Percentiles rank a stretch among this genome's conserved stretches.
Evolutionary conservation across 2,888 invertebrate genomes (phyloP).

Genomic region (Gasteruption jaculator): DNA sequence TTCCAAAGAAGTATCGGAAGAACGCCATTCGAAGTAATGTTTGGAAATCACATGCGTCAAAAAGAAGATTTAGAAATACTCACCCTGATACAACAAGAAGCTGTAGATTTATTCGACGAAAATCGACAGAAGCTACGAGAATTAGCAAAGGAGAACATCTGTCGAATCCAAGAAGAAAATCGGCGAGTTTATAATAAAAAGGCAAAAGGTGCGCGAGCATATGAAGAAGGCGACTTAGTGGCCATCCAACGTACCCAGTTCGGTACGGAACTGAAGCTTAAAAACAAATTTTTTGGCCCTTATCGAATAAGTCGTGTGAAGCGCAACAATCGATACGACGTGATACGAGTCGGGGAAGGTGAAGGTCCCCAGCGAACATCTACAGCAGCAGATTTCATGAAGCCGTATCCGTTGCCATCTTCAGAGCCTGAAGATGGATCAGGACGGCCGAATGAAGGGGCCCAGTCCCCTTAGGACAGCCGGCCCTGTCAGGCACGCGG

Average conservation of each 20-base stretch:
- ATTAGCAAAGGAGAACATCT: conserved; percentile 21
- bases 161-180: conserved; percentile 25
- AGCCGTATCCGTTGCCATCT: no score
- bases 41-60: conserved; percentile 17
- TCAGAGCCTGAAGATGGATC: no score
- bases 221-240: conserved; percentile 29
- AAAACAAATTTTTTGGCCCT: conserved; percentile 41
- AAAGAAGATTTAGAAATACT: conserved; percentile 20
- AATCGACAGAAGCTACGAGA: conserved; percentile 15
- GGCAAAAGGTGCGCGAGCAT: conserved; percentile 19
- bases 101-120: conserved; percentile 18
- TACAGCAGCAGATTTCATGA: conserved; percentile 33
- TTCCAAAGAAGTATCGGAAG: no score
- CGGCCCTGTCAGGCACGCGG: no score
- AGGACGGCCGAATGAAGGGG: no score
- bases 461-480: no score
- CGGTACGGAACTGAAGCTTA: conserved; percentile 38
- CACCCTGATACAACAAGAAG: conserved; percentile 24
- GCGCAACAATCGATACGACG: conserved; percentile 36
- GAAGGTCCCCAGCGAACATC: conserved; percentile 33
- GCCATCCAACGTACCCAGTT: conserved; percentile 43
- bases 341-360: conserved; percentile 30
- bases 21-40: no score
- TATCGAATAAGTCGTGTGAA: conserved; percentile 30
- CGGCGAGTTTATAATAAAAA: conserved; percentile 14